Conservation (phyloP, 2,113 vertebrate species). For the Fregetta grallaria region DNA sequence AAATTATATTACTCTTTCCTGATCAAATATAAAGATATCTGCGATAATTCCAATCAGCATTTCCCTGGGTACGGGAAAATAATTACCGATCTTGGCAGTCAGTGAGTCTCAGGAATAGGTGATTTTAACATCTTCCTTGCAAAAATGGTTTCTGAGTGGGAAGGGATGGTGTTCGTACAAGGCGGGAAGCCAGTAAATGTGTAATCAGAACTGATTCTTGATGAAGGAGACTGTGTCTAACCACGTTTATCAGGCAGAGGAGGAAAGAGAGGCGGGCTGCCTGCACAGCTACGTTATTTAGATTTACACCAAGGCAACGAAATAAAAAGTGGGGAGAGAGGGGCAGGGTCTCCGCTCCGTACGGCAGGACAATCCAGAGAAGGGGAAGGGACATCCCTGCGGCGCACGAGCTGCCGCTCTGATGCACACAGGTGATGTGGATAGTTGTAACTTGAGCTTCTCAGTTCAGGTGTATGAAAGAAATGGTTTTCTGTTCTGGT, state of each 20-base stretch:
- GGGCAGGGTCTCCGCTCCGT: not conserved
- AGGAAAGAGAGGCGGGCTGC: not conserved
- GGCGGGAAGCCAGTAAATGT: not conserved
- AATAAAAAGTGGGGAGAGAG: not conserved
- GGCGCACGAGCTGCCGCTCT: not conserved
- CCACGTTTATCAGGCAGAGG: not conserved
- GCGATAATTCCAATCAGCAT: not conserved
- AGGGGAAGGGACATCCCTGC: not conserved
- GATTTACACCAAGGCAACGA: not conserved
- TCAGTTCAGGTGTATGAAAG: not conserved
- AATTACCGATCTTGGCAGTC: not conserved
- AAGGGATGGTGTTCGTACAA: not conserved
- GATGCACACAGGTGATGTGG: fast-evolving
- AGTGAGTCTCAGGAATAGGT: not conserved
- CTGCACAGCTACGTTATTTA: not conserved
- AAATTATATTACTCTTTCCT: not conserved
- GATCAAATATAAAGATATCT: not conserved
- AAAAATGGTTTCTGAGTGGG: not conserved
- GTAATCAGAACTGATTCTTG: not conserved
- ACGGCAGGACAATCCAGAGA: not conserved
- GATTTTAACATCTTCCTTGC: not conserved
- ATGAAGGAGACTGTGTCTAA: not conserved
- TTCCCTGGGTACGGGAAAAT: not conserved
- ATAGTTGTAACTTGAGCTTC: not conserved
- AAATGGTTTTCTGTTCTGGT: not conserved